Conservation (phyloP, 2,797 vertebrate species). For the Notamacropus eugenii region DNA sequence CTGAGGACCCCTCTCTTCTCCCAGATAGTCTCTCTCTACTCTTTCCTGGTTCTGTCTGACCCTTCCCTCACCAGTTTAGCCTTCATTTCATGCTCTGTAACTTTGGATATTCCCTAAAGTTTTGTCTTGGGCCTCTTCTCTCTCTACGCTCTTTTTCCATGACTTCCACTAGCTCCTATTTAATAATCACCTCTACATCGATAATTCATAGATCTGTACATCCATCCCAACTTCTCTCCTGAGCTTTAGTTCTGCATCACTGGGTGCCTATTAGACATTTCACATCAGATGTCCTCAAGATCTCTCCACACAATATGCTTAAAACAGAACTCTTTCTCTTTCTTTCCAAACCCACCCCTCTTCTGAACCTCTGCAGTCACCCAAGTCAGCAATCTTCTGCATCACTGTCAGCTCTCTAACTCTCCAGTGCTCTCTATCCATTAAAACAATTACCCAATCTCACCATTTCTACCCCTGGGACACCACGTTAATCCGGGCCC, state of each 20-base stretch:
- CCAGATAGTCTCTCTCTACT: not conserved
- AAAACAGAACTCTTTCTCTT: not conserved
- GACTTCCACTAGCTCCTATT: not conserved
- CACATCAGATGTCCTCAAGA: not conserved
- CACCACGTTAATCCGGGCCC: not conserved
- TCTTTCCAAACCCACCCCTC: not conserved
- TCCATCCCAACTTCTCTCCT: not conserved
- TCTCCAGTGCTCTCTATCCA: not conserved
- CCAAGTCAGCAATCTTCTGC: not conserved
- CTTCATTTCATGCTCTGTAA: not conserved
- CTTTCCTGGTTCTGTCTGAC: not conserved
- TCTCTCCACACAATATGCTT: not conserved
- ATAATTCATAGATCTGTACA: not conserved
- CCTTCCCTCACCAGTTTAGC: not conserved
- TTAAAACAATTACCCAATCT: not conserved
- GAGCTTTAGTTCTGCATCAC: not conserved
- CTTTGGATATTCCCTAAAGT: not conserved
- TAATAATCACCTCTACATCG: not conserved
- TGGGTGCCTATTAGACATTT: not conserved
- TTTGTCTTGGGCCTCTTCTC: not conserved
- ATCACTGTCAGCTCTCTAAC: not conserved
- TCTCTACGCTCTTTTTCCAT: not conserved
- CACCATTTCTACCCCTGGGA: not conserved
- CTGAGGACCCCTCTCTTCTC: no score
- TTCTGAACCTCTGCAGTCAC: not conserved